Conservation (phyloP, 2,113 vertebrate species). For the Azemiops feae region DNA sequence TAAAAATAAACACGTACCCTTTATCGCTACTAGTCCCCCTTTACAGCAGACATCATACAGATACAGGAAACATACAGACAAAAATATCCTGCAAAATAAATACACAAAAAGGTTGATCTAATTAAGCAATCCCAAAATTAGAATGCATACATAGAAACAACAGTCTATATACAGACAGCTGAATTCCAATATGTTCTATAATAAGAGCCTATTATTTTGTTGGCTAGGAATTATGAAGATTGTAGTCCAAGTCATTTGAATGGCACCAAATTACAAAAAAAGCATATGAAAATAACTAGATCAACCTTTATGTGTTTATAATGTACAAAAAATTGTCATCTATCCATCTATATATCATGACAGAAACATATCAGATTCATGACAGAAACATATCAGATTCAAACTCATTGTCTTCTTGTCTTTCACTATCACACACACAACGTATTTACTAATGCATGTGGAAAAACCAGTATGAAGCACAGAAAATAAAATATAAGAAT, state of each 20-base stretch:
- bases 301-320: not conserved
- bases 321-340: not conserved
- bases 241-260: not conserved
- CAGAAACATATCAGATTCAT: not conserved
- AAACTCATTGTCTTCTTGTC: not conserved
- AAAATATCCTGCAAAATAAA: not conserved
- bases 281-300: not conserved
- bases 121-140: not conserved
- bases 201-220: not conserved
- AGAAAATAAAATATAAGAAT: not conserved
- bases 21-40: not conserved
- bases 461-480: not conserved
- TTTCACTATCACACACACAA: not conserved
- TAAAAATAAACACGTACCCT: not conserved
- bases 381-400: not conserved
- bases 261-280: not conserved
- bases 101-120: not conserved
- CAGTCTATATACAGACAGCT: not conserved
- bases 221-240: not conserved
- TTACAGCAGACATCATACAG: slow-evolving; percentile 1
- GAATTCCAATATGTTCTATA: not conserved
- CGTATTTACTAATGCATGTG: not conserved
- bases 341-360: not conserved
- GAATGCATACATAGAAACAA: not conserved
- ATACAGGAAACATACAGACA: not conserved